Evolutionary conservation across 2,113 vertebrate genomes (phyloP).

Genomic region (Kobus ellipsiprymnus): DNA sequence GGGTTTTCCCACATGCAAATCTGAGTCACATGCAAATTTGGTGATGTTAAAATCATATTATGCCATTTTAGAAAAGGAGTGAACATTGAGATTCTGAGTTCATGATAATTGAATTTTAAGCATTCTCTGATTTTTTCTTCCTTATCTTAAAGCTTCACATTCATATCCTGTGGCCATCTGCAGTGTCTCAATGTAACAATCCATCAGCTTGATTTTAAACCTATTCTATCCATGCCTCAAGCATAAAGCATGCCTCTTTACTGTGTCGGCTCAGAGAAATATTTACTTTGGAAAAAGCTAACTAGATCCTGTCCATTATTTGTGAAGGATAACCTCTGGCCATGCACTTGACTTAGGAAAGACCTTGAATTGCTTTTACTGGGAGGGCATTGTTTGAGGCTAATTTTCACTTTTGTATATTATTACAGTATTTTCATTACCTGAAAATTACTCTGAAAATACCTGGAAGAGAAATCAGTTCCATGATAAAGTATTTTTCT

Average conservation of each 20-base stretch:
- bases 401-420: constrained; percentile 45
- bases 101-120: background rate
- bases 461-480: constrained; percentile 19
- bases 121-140: background rate
- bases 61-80: background rate
- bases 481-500: background rate
- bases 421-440: constrained; percentile 21
- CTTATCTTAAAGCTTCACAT: background rate
- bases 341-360: background rate
- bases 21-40: background rate
- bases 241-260: background rate
- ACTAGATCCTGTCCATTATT: background rate
- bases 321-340: background rate
- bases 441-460: constrained; percentile 38
- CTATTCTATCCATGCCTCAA: background rate
- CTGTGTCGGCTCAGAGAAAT: background rate
- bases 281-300: background rate
- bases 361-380: background rate
- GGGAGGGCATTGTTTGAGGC: background rate
- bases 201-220: background rate
- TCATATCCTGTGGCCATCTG: background rate
- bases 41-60: background rate
- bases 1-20: background rate
- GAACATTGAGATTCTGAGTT: background rate
- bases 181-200: background rate